phyloP scores from a whole-genome alignment of 2,797 vertebrate species.

The Loriculus beryllinus region DNA sequence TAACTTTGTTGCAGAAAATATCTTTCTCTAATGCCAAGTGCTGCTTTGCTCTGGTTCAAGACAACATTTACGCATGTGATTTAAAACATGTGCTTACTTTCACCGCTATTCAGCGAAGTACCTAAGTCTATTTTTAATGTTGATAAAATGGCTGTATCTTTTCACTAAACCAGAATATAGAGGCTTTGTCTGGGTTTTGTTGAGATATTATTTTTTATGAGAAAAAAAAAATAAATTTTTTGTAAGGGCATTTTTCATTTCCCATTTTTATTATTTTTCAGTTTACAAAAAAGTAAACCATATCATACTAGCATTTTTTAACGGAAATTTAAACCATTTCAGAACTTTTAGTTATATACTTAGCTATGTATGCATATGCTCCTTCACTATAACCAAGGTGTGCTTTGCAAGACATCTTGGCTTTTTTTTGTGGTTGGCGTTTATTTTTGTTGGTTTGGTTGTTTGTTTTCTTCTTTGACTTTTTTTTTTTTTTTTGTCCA shows the following conservation, averaged over 20 bases:
- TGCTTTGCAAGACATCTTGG: neutral
- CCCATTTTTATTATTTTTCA: neutral
- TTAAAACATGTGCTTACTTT: conserved; percentile 22
- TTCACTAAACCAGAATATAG: neutral
- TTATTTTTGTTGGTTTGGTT: neutral
- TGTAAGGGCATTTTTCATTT: neutral
- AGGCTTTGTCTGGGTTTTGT: neutral
- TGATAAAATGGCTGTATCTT: neutral
- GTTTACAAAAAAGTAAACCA: neutral
- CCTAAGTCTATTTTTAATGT: neutral
- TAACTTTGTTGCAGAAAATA: conserved; percentile 19
- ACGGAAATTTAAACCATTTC: neutral
- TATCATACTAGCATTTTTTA: neutral
- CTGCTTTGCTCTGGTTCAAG: conserved; percentile 19
- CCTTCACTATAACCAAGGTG: neutral
- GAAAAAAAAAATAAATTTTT: neutral
- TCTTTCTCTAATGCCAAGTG: conserved; percentile 1
- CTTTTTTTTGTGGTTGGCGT: neutral
- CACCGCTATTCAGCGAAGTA: neutral
- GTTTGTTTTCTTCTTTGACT: too few relatives aligned
- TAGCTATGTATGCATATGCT: neutral
- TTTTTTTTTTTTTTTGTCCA: neutral
- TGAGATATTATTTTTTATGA: neutral
- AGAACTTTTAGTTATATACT: neutral
- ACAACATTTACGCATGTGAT: neutral